A percentile compares a stretch with the other conserved stretches of the same genome.
Conservation (phyloP, 1,140 invertebrate species). For the Calycopis cecrops region DNA sequence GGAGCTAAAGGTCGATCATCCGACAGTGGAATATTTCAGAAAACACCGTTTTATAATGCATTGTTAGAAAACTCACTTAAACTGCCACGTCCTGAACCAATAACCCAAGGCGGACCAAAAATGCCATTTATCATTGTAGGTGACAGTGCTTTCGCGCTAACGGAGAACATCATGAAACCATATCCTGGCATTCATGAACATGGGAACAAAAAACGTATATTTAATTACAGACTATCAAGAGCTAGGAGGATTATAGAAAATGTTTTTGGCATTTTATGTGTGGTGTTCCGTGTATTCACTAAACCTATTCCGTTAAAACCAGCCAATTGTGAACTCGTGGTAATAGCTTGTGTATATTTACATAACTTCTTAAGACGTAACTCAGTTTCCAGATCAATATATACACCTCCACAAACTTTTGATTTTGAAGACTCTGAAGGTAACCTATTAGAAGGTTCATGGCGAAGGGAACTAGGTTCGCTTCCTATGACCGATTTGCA, state of each 20-base stretch:
- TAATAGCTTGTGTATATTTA: slow-evolving; percentile 32
- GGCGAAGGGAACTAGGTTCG: slow-evolving; percentile 20
- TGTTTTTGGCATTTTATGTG: slow-evolving; percentile 68
- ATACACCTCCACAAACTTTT: slow-evolving; percentile 21
- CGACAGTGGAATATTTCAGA: slow-evolving; percentile 17
- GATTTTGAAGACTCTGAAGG: slow-evolving; percentile 22
- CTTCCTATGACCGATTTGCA: slow-evolving; percentile 17
- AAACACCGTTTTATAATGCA: slow-evolving; percentile 19
- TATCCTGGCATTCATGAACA: slow-evolving; percentile 20
- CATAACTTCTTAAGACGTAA: slow-evolving; percentile 40
- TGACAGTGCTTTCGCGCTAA: slow-evolving; percentile 66
- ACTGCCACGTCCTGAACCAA: slow-evolving; percentile 16
- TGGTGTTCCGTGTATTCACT: slow-evolving; percentile 51
- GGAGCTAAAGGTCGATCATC: slow-evolving; percentile 14
- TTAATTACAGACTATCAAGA: no score
- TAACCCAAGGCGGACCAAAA: slow-evolving; percentile 14
- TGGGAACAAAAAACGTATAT: slow-evolving; percentile 37
- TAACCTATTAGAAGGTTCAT: slow-evolving; percentile 22
- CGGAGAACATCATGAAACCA: slow-evolving; percentile 24
- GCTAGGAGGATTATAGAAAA: slow-evolving; percentile 52
- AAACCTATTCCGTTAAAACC: slow-evolving; percentile 38
- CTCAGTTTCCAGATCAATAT: slow-evolving; percentile 15
- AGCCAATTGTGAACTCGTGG: slow-evolving; percentile 30
- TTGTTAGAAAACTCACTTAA: slow-evolving; percentile 16
- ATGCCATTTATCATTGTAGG: slow-evolving; percentile 54